Conservation (phyloP, 1,140 invertebrate species). For the Ridgeia piscesae region DNA sequence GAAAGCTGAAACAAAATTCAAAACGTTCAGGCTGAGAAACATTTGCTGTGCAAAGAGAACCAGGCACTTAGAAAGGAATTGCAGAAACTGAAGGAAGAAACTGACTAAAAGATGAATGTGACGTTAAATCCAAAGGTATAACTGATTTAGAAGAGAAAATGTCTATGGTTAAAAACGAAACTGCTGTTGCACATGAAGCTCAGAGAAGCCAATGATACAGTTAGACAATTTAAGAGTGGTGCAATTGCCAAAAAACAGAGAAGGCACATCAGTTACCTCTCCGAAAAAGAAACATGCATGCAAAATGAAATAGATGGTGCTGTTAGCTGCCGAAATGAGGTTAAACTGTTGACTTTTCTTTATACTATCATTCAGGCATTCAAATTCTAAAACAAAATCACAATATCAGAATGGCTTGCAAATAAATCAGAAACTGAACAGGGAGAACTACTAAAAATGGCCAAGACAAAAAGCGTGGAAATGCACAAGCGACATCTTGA, state of each 20-base stretch:
- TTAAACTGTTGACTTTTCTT: conserved; percentile 2
- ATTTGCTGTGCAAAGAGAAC: too few relatives aligned
- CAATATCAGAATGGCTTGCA: too few relatives aligned
- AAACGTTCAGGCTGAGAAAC: too few relatives aligned
- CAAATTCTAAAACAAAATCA: too few relatives aligned
- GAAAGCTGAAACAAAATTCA: too few relatives aligned
- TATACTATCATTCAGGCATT: too few relatives aligned
- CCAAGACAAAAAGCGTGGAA: too few relatives aligned
- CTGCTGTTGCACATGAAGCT: background rate
- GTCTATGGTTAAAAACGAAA: conserved; percentile 6
- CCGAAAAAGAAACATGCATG: background rate
- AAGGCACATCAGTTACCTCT: too few relatives aligned
- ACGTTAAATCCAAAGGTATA: conserved; percentile 13
- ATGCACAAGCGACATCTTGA: too few relatives aligned
- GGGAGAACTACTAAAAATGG: too few relatives aligned
- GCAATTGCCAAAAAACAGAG: background rate
- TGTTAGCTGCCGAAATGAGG: conserved; percentile 14
- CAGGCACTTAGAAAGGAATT: background rate
- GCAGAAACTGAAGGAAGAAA: background rate
- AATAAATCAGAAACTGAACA: too few relatives aligned
- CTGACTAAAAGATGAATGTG: background rate
- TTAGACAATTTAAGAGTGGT: conserved; percentile 10
- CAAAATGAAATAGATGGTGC: background rate
- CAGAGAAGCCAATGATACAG: background rate
- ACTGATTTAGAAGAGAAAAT: conserved; percentile 15